Percentiles rank a stretch among this genome's conserved stretches.
These are phyloP conservation scores for Galeruca laticollis DNA, from an alignment of 2,888 invertebrate species.

Conservation along the genomic window DNA sequence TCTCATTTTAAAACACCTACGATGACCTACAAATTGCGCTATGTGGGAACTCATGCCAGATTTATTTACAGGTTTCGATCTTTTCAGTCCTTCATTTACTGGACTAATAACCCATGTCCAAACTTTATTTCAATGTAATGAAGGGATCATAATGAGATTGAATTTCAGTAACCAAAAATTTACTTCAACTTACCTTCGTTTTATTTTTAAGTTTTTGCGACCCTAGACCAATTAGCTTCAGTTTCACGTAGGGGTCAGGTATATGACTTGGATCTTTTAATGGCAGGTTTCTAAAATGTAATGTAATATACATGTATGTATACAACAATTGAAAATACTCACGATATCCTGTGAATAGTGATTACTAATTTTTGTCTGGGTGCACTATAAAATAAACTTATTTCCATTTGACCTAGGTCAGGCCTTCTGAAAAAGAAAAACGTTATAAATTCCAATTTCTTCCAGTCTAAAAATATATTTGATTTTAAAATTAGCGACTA, in stretches of 20 bases:
- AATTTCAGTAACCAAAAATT: background rate
- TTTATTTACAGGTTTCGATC: too few relatives aligned
- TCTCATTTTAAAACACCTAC: too few relatives aligned
- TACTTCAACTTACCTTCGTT: constrained; percentile 50
- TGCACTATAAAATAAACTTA: constrained; percentile 84
- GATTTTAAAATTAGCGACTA: too few relatives aligned
- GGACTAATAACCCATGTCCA: background rate
- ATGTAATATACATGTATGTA: too few relatives aligned
- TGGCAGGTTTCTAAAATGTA: constrained; percentile 77
- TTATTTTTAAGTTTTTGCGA: constrained; percentile 76
- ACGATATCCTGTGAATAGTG: constrained; percentile 88
- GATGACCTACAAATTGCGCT: too few relatives aligned
- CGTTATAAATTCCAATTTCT: background rate
- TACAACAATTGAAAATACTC: constrained; percentile 64
- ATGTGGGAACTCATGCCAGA: too few relatives aligned
- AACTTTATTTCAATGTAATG: background rate
- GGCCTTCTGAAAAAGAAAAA: constrained; percentile 44
- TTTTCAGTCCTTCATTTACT: too few relatives aligned
- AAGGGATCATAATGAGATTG: background rate
- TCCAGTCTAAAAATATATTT: too few relatives aligned
- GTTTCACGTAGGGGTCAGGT: constrained; percentile 90
- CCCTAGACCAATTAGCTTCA: constrained; percentile 83
- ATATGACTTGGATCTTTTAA: constrained; percentile 83
- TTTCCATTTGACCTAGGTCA: constrained; percentile 77
- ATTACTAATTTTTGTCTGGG: constrained; percentile 83